A percentile compares a stretch with the other conserved stretches of the same genome.
phyloP scores from a whole-genome alignment of 53 echinoderm and acorn worm genomes.

The Henricia sp. region DNA sequence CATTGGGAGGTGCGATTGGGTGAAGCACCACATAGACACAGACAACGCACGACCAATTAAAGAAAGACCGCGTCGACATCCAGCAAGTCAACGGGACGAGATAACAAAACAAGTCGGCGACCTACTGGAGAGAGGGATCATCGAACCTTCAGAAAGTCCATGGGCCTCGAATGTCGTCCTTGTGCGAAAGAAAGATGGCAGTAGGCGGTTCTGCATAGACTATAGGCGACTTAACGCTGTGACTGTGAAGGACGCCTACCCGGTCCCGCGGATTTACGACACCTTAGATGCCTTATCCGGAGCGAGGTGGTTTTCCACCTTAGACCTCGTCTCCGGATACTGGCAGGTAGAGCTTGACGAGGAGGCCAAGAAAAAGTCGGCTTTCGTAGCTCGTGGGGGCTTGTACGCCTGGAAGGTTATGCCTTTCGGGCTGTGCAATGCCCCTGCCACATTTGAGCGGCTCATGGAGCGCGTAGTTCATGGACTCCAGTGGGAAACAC shows the following conservation, averaged over 20 bases:
- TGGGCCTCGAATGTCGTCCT: constrained; percentile 56
- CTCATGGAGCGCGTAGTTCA: background rate
- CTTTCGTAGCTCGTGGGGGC: background rate
- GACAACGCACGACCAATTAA: constrained; percentile 41
- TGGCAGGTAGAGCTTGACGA: background rate
- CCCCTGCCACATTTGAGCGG: background rate
- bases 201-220: constrained; percentile 53
- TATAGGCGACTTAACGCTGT: constrained; percentile 49
- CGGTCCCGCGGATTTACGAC: constrained; percentile 40
- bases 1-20: background rate
- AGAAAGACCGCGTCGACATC: constrained; percentile 36
- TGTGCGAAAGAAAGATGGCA: constrained; percentile 63
- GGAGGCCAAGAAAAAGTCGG: background rate
- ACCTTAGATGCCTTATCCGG: constrained; percentile 47
- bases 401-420: background rate
- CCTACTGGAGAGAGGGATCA: constrained; percentile 33
- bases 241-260: constrained; percentile 62
- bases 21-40: constrained; percentile 59
- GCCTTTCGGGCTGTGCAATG: background rate
- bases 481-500: background rate
- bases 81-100: constrained; percentile 21
- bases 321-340: background rate
- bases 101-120: constrained; percentile 38
- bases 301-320: constrained; percentile 42
- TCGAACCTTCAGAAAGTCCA: constrained; percentile 46